These are phyloP conservation scores for Drosophila lacteicornis DNA, from an alignment of 1,140 invertebrate species.

Conservation along the genomic window DNA sequence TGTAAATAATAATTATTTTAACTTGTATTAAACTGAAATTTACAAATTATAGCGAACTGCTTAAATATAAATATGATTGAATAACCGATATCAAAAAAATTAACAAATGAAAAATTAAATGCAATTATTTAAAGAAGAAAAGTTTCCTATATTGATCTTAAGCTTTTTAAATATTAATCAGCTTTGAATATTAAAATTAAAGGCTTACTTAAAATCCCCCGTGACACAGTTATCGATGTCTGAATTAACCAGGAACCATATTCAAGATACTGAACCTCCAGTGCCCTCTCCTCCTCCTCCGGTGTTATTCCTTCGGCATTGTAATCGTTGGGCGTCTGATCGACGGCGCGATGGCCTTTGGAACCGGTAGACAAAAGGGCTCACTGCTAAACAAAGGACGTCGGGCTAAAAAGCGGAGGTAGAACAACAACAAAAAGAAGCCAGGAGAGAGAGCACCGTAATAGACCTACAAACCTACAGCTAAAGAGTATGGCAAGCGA, in stretches of 20 bases:
- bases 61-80: too few relatives aligned
- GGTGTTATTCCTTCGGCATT: slow-evolving; percentile 16
- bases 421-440: slow-evolving; percentile 21
- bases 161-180: neutral
- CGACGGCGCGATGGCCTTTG: slow-evolving; percentile 56
- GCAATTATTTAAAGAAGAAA: too few relatives aligned
- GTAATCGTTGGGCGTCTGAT: slow-evolving; percentile 57
- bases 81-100: too few relatives aligned
- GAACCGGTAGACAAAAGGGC: slow-evolving; percentile 68
- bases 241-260: slow-evolving; percentile 9
- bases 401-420: slow-evolving; percentile 45
- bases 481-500: slow-evolving; percentile 45
- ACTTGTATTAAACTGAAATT: too few relatives aligned
- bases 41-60: too few relatives aligned
- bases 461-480: slow-evolving; percentile 73
- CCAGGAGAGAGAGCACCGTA: slow-evolving; percentile 51
- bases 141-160: too few relatives aligned
- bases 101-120: too few relatives aligned
- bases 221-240: slow-evolving; percentile 27
- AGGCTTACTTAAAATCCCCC: neutral
- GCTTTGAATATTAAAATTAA: neutral
- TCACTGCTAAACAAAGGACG: slow-evolving; percentile 58
- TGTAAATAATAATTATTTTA: too few relatives aligned
- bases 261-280: slow-evolving; percentile 9
- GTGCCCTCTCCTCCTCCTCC: too few relatives aligned